Conservation (phyloP, 1,140 invertebrate genomes). For the Drosophila sucinea region DNA sequence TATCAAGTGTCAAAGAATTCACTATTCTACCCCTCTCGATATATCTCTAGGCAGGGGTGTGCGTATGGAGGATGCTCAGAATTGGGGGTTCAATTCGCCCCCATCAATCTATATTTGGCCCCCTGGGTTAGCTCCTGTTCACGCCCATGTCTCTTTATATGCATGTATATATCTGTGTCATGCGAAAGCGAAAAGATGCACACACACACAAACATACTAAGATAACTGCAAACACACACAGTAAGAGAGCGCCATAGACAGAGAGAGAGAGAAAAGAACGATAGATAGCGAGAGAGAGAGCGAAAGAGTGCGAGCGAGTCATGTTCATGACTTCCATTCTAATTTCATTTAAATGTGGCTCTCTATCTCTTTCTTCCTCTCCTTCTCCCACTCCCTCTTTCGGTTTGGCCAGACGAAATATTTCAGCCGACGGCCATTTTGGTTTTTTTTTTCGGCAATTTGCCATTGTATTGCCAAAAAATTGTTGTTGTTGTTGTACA, state of each 20-base stretch:
- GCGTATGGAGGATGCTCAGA: too few species aligned
- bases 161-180: slow-evolving; percentile 61
- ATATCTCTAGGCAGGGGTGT: too few species aligned
- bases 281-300: not conserved
- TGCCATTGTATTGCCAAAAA: slow-evolving; percentile 21
- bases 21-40: too few species aligned
- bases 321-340: slow-evolving; percentile 73
- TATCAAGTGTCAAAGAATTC: slow-evolving; percentile 34
- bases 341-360: slow-evolving; percentile 67
- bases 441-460: slow-evolving; percentile 57
- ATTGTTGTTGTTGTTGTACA: slow-evolving; percentile 38
- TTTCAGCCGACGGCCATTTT: slow-evolving; percentile 76
- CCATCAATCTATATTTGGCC: too few species aligned
- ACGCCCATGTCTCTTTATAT: slow-evolving; percentile 7
- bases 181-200: slow-evolving; percentile 69
- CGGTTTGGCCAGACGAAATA: slow-evolving; percentile 55
- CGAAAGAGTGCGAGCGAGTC: slow-evolving; percentile 31
- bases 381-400: too few species aligned
- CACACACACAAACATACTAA: slow-evolving; percentile 15
- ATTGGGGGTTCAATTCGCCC: too few species aligned
- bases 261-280: slow-evolving; percentile 12
- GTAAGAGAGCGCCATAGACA: not conserved
- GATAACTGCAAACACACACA: not conserved
- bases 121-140: not conserved
- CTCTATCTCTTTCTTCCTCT: slow-evolving; percentile 22